These are phyloP conservation scores for Oryzias celebensis DNA, from an alignment of 2,113 vertebrate species.

Conservation along the genomic window DNA sequence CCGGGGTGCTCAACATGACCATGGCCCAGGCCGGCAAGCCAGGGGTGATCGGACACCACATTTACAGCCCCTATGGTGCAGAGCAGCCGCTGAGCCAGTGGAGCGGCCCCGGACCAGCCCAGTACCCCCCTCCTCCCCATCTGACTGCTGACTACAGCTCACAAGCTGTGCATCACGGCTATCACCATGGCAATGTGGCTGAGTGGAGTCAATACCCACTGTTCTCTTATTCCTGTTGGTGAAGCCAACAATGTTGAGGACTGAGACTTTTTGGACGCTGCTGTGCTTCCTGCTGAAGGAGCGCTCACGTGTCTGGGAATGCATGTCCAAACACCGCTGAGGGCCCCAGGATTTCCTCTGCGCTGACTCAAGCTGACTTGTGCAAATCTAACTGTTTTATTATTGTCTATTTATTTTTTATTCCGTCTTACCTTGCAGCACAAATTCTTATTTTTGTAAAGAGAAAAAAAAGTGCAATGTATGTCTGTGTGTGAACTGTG, in stretches of 20 bases:
- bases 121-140: slow-evolving; percentile 79
- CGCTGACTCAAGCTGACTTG: slow-evolving; percentile 15
- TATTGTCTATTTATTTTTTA: slow-evolving; percentile 77
- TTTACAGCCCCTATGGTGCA: slow-evolving; percentile 78
- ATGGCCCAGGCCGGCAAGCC: slow-evolving; percentile 76
- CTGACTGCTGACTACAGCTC: slow-evolving; percentile 82
- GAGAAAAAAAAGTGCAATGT: slow-evolving; percentile 55
- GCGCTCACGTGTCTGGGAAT: slow-evolving; percentile 12
- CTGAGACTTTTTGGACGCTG: slow-evolving; percentile 3
- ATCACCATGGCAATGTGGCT: slow-evolving; percentile 80
- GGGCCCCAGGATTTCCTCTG: slow-evolving; percentile 5
- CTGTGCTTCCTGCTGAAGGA: not conserved
- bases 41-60: slow-evolving; percentile 73
- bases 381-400: slow-evolving; percentile 18
- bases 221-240: slow-evolving; percentile 91
- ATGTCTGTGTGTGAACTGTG: slow-evolving; percentile 52
- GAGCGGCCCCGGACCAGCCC: slow-evolving; percentile 77
- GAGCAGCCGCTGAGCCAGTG: slow-evolving; percentile 84
- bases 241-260: slow-evolving; percentile 40
- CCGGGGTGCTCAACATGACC: slow-evolving; percentile 79
- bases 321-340: slow-evolving; percentile 42
- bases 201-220: slow-evolving; percentile 92
- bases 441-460: slow-evolving; percentile 78
- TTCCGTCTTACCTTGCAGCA: slow-evolving; percentile 51
- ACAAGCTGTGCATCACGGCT: slow-evolving; percentile 79